These are phyloP conservation scores for Metopia argyrocephala DNA, from an alignment of 2,888 invertebrate genomes.

Conservation along the genomic window DNA sequence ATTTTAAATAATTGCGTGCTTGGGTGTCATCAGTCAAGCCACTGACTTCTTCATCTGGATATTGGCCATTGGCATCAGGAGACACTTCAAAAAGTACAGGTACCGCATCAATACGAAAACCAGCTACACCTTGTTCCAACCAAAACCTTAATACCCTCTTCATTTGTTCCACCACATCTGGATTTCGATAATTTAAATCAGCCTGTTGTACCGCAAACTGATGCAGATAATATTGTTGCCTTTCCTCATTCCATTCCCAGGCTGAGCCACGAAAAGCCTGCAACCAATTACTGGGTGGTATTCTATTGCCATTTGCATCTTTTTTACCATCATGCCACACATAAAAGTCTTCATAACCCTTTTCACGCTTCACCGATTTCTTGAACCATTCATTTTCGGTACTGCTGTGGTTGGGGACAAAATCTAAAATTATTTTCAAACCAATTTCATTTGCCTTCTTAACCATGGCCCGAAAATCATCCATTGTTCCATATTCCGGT, in stretches of 20 bases:
- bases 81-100: slow-evolving; percentile 79
- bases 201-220: slow-evolving; percentile 82
- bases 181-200: slow-evolving; percentile 86
- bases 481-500: slow-evolving; percentile 81
- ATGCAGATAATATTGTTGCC: slow-evolving; percentile 83
- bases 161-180: slow-evolving; percentile 83
- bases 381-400: slow-evolving; percentile 82
- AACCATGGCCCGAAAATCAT: slow-evolving; percentile 80
- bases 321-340: slow-evolving; percentile 80
- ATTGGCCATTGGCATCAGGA: slow-evolving; percentile 78
- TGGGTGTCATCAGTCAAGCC: slow-evolving; percentile 77
- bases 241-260: slow-evolving; percentile 81
- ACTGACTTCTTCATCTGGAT: slow-evolving; percentile 80
- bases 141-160: slow-evolving; percentile 84
- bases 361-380: slow-evolving; percentile 80
- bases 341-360: slow-evolving; percentile 84
- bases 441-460: slow-evolving; percentile 76
- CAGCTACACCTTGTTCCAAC: slow-evolving; percentile 86
- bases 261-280: slow-evolving; percentile 81
- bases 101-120: slow-evolving; percentile 83
- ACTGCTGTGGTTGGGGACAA: slow-evolving; percentile 82
- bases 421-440: slow-evolving; percentile 81
- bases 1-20: slow-evolving; percentile 80
- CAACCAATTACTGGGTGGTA: slow-evolving; percentile 79
- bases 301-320: slow-evolving; percentile 65